Percentiles rank a stretch among this genome's conserved stretches.
These are phyloP conservation scores for Trichogramma pretiosum DNA, from an alignment of 1,140 invertebrate species.

Conservation along the genomic window DNA sequence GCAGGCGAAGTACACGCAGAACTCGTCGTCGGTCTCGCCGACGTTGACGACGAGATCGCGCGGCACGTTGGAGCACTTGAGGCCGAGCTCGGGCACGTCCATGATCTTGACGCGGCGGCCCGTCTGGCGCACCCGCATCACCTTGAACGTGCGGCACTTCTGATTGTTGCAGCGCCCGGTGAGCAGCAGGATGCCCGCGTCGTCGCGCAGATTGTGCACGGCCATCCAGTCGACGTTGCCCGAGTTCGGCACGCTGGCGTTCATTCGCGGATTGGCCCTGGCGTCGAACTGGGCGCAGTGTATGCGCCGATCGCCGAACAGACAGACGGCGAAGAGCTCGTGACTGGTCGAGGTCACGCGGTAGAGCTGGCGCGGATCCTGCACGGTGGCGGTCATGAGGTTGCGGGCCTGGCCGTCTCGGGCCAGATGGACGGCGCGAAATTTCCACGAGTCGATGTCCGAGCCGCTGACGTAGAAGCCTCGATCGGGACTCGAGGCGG, in stretches of 20 bases:
- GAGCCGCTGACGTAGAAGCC: constrained; percentile 5
- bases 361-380: neutral
- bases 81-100: neutral
- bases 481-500: neutral
- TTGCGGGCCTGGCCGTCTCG: neutral
- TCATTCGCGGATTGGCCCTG: neutral
- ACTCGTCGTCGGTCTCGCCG: neutral
- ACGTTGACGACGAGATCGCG: neutral
- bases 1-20: constrained; percentile 5
- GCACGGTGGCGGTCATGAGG: constrained; percentile 2
- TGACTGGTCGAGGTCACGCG: neutral
- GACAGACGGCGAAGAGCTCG: constrained; percentile 4
- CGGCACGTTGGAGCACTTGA: constrained; percentile 5
- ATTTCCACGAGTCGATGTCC: constrained; percentile 7
- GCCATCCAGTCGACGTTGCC: constrained; percentile 1
- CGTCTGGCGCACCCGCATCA: neutral
- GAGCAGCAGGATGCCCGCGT: neutral
- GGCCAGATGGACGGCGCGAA: neutral
- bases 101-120: neutral
- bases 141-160: constrained; percentile 6
- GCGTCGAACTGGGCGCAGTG: constrained; percentile 5
- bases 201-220: constrained; percentile 5
- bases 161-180: constrained; percentile 7
- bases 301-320: neutral
- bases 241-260: neutral